Evolutionary conservation across 2,888 invertebrate genomes (phyloP).

Genomic region (Rambutsinella grinnellia): DNA sequence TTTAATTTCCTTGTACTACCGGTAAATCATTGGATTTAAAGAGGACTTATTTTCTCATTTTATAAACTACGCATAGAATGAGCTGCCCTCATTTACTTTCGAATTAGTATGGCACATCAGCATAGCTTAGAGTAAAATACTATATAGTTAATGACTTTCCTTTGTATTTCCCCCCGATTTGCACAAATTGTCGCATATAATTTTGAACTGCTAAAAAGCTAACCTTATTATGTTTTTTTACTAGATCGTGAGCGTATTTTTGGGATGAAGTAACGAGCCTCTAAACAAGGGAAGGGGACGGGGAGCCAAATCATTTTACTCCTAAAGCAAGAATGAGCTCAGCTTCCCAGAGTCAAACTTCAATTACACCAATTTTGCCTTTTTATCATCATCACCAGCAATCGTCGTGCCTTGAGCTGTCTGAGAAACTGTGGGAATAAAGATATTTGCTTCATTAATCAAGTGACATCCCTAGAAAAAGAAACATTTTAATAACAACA

Average conservation of each 20-base stretch:
- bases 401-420: slow-evolving; percentile 39
- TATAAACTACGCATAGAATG: too few species aligned
- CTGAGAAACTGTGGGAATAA: slow-evolving; percentile 32
- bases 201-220: slow-evolving; percentile 6
- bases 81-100: too few species aligned
- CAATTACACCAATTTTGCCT: slow-evolving; percentile 37
- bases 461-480: slow-evolving; percentile 17
- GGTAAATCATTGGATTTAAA: too few species aligned
- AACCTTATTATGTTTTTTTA: slow-evolving; percentile 9
- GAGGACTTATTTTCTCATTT: too few species aligned
- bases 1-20: slow-evolving; percentile 27
- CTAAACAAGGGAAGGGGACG: not conserved
- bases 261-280: slow-evolving; percentile 18
- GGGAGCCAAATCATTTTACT: slow-evolving; percentile 26
- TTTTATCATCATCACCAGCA: slow-evolving; percentile 2
- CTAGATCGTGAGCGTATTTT: slow-evolving; percentile 28
- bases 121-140: too few species aligned
- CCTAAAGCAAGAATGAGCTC: slow-evolving; percentile 24
- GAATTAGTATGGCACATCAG: too few species aligned
- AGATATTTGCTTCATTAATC: slow-evolving; percentile 6
- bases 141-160: too few species aligned
- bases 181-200: slow-evolving; percentile 10
- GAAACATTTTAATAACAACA: slow-evolving; percentile 1
- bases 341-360: not conserved
- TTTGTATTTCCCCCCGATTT: too few species aligned